Conservation (phyloP, 2,888 invertebrate genomes). For the Osmoderma eremita region DNA sequence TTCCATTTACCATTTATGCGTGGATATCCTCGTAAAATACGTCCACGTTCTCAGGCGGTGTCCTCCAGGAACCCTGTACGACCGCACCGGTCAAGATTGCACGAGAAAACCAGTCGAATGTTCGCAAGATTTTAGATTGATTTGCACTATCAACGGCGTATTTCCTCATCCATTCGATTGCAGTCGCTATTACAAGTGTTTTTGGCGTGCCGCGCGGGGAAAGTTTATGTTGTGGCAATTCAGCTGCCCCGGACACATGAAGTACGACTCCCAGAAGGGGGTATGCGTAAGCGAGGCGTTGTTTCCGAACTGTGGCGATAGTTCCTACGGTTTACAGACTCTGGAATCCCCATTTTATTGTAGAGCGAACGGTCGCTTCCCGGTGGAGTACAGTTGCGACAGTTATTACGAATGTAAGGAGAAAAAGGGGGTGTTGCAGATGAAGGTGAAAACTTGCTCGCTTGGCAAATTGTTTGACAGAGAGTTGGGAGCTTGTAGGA, state of each 20-base stretch:
- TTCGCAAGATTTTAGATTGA: conserved; percentile 50
- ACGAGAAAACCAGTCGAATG: conserved; percentile 55
- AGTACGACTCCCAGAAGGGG: conserved; percentile 16
- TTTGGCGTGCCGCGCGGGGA: conserved; percentile 65
- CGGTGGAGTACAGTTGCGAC: conserved; percentile 61
- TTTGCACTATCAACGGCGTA: conserved; percentile 62
- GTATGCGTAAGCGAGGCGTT: conserved; percentile 24
- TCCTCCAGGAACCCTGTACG: conserved; percentile 52
- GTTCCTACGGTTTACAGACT: not conserved
- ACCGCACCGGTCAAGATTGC: conserved; percentile 51
- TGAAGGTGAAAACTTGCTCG: conserved; percentile 62
- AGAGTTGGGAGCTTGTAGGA: conserved; percentile 53
- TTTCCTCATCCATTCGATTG: conserved; percentile 66
- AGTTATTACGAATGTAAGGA: conserved; percentile 65
- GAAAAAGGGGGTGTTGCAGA: conserved; percentile 57
- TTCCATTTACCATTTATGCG: conserved; percentile 53
- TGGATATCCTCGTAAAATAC: conserved; percentile 46
- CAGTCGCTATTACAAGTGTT: conserved; percentile 67
- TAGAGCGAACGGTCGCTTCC: conserved; percentile 61
- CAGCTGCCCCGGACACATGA: conserved; percentile 60
- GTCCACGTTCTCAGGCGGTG: conserved; percentile 52
- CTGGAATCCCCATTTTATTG: conserved; percentile 56
- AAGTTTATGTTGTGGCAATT: conserved; percentile 66
- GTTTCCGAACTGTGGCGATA: conserved; percentile 12
- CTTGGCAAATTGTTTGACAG: conserved; percentile 64